Evolutionary conservation across 2,888 invertebrate genomes (phyloP), one percentile per base, ranked within the genome.

Genomic region (Notodonta ziczac): DNA sequence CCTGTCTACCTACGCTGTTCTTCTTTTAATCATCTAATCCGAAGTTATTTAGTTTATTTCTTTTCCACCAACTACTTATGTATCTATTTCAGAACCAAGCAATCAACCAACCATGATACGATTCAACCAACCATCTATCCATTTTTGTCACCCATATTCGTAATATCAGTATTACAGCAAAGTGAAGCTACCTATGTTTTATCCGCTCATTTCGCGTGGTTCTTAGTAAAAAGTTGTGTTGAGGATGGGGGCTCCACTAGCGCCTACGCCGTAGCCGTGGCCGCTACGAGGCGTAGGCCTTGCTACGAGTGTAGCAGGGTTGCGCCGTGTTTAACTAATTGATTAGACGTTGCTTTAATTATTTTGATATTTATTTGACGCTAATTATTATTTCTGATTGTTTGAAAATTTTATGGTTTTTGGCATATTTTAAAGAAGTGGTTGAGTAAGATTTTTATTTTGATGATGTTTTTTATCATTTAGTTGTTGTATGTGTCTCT

Each of bases 141-240:
- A 42, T 9, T 42, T 9, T 42, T 42, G 0, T 9, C 12, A 42
- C 12, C 35, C 35, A 35, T 24, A 12, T 54, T 13, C 39, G n/a
- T 7, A 24, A 59, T 39, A 10, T 24, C 24, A 24, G 2, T 24
- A 24, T 24, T 24, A 59, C 58, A 67, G 68, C 62, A 70, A 77
- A 87, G 90, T 91, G 88, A 91, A 93, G 91, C 91, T 92, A 91
- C 91, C 81, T 87, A 88, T 90, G 89, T 91, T 92, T 91, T 87
- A 91, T 89, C 91, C 91, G 87, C 91, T 93, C 92, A 93, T 93
- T 93, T 91, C 90, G 88, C 91, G 89, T 84, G 91, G 90, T 90
- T 91, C 91, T 91, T 91, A 91, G 89, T 91, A 93, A 92, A 92
- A 93, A 93, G 92, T 93, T 92, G 88, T 89, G 84, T 78, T 81